These are phyloP conservation scores for Morpho achilles DNA, from an alignment of 2,888 invertebrate species.

Conservation along the genomic window DNA sequence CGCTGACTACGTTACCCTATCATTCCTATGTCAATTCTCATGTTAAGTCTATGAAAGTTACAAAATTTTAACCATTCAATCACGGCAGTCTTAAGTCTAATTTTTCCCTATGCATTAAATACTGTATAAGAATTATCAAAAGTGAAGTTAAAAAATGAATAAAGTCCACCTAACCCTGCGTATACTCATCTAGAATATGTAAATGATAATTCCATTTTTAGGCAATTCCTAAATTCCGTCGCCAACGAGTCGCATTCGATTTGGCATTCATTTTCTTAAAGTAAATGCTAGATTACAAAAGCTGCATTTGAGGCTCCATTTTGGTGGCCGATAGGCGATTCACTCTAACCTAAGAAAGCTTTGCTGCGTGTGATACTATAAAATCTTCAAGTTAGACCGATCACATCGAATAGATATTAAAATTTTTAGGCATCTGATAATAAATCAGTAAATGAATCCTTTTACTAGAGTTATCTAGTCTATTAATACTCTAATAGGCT, in stretches of 20 bases:
- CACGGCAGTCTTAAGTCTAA: constrained; percentile 19
- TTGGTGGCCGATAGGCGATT: constrained; percentile 24
- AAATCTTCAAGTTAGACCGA: constrained; percentile 17
- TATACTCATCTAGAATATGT: constrained; percentile 20
- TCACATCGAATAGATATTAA: constrained; percentile 11
- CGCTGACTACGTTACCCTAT: constrained; percentile 7
- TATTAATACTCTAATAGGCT: neutral
- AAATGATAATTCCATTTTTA: constrained; percentile 21
- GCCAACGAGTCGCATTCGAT: constrained; percentile 31
- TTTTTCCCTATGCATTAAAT: constrained; percentile 15
- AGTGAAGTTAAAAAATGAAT: constrained; percentile 20
- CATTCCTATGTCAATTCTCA: constrained; percentile 15
- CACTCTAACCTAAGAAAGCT: constrained; percentile 22
- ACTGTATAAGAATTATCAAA: constrained; percentile 31
- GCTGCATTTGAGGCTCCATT: constrained; percentile 14
- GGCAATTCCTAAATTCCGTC: constrained; percentile 31
- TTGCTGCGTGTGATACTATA: constrained; percentile 20
- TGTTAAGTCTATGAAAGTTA: constrained; percentile 22
- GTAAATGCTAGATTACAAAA: constrained; percentile 16
- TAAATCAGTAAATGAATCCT: neutral
- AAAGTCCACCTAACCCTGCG: constrained; percentile 16
- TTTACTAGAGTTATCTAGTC: constrained; percentile 1
- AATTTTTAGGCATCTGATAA: constrained; percentile 4
- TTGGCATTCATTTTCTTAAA: constrained; percentile 25
- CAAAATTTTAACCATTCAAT: constrained; percentile 11